Conservation (phyloP, 2,797 vertebrate genomes). For the Glossophaga mutica region DNA sequence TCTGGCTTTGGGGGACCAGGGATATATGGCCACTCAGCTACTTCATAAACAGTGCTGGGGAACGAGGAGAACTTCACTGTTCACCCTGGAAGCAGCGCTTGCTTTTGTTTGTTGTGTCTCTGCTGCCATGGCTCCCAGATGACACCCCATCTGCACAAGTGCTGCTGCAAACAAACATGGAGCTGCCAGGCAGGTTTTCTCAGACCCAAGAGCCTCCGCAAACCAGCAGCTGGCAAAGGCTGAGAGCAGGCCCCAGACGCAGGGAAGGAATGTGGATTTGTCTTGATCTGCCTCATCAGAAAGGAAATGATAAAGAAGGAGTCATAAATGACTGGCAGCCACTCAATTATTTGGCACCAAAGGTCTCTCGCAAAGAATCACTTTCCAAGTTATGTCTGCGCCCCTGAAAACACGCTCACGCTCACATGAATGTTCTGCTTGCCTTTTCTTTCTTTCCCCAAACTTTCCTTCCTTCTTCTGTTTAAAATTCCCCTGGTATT, state of each 20-base stretch:
- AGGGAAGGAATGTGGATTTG: constrained; percentile 63
- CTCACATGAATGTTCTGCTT: not conserved
- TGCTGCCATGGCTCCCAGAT: constrained; percentile 66
- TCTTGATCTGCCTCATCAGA: constrained; percentile 62
- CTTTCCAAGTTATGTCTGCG: constrained; percentile 35
- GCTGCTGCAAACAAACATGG: not conserved
- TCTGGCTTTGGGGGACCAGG: constrained; percentile 34
- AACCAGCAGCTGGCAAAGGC: constrained; percentile 45
- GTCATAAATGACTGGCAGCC: constrained; percentile 62
- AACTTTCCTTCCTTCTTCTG: not conserved
- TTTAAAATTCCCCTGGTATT: not conserved
- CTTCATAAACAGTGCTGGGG: constrained; percentile 59
- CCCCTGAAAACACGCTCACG: not conserved
- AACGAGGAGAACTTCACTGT: constrained; percentile 38
- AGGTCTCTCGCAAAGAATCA: constrained; percentile 26
- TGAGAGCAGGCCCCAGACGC: constrained; percentile 21
- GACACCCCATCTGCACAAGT: constrained; percentile 58
- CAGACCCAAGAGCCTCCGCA: constrained; percentile 46
- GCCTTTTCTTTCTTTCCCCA: not conserved
- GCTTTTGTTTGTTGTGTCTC: constrained; percentile 75
- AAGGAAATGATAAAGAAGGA: constrained; percentile 65
- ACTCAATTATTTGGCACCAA: constrained; percentile 66
- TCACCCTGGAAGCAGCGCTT: constrained; percentile 44
- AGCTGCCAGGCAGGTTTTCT: constrained; percentile 61
- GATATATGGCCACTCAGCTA: constrained; percentile 9